These are phyloP conservation scores for Hoplodrina ambigua DNA, from an alignment of 2,888 invertebrate genomes.

Conservation along the genomic window DNA sequence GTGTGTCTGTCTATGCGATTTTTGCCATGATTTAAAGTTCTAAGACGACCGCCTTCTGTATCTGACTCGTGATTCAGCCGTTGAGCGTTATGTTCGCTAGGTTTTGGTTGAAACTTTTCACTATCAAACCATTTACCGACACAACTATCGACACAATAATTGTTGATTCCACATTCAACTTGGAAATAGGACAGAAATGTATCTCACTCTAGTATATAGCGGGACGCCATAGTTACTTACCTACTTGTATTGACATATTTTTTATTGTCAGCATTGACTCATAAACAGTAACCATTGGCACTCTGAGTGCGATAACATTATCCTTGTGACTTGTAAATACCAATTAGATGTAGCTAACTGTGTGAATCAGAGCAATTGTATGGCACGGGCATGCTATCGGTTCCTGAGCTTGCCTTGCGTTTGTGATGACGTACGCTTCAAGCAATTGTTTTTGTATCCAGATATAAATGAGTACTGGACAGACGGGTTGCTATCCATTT, in stretches of 20 bases:
- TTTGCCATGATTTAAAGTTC: too few relatives aligned
- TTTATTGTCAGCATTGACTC: constrained; percentile 28
- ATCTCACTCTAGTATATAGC: too few relatives aligned
- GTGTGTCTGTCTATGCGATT: too few relatives aligned
- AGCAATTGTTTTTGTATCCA: constrained; percentile 32
- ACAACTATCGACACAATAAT: too few relatives aligned
- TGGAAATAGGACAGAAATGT: neutral
- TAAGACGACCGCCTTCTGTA: too few relatives aligned
- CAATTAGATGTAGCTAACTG: constrained; percentile 50
- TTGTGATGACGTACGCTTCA: constrained; percentile 27
- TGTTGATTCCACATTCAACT: neutral
- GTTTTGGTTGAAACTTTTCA: too few relatives aligned
- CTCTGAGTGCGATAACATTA: constrained; percentile 27
- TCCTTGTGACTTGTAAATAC: constrained; percentile 58
- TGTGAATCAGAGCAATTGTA: constrained; percentile 44
- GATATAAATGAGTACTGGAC: constrained; percentile 12
- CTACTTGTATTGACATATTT: constrained; percentile 5
- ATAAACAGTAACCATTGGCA: constrained; percentile 10
- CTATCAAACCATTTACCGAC: too few relatives aligned
- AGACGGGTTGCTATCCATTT: constrained; percentile 43
- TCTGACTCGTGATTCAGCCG: too few relatives aligned
- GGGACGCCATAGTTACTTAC: too few relatives aligned
- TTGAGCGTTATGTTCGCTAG: too few relatives aligned
- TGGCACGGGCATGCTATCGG: constrained; percentile 9
- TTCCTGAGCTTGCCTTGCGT: constrained; percentile 15